Evolutionary conservation across 2,888 invertebrate genomes (phyloP).

Genomic region (Drosophila lacicola): DNA sequence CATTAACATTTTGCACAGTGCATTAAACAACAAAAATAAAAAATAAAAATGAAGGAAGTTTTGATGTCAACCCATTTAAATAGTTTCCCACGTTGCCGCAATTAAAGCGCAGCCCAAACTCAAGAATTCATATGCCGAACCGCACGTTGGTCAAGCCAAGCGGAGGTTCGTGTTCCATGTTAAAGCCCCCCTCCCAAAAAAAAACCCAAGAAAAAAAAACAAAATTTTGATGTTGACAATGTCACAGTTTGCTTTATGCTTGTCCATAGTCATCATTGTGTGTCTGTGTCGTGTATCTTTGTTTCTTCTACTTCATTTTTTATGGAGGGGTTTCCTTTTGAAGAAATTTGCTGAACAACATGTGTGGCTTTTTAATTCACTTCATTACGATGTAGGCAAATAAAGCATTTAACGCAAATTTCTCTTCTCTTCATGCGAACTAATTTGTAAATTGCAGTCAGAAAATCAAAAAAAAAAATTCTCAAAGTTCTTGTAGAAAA

Average conservation of each 20-base stretch:
- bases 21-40: background rate
- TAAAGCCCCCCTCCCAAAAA: conserved; percentile 18
- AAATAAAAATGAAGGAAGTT: conserved; percentile 42
- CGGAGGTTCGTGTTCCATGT: conserved; percentile 8
- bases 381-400: conserved; percentile 59
- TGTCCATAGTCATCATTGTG: conserved; percentile 43
- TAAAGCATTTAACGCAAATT: conserved; percentile 35
- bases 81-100: conserved; percentile 76
- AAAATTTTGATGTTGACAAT: conserved; percentile 48
- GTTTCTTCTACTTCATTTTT: conserved; percentile 14
- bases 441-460: background rate
- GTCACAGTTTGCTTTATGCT: conserved; percentile 54
- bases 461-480: background rate
- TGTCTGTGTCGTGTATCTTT: conserved; percentile 45
- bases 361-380: conserved; percentile 80
- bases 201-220: conserved; percentile 1
- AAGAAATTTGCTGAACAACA: conserved; percentile 64
- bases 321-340: conserved; percentile 29
- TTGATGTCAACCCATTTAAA: conserved; percentile 66
- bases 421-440: background rate
- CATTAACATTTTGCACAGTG: conserved; percentile 45
- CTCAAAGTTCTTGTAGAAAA: background rate
- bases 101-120: conserved; percentile 61
- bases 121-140: conserved; percentile 29
- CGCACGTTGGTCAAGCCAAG: conserved; percentile 29